Evolutionary conservation across 2,113 vertebrate genomes (phyloP), one percentile per base, ranked within the genome.

Genomic region (Zapornia atra): DNA sequence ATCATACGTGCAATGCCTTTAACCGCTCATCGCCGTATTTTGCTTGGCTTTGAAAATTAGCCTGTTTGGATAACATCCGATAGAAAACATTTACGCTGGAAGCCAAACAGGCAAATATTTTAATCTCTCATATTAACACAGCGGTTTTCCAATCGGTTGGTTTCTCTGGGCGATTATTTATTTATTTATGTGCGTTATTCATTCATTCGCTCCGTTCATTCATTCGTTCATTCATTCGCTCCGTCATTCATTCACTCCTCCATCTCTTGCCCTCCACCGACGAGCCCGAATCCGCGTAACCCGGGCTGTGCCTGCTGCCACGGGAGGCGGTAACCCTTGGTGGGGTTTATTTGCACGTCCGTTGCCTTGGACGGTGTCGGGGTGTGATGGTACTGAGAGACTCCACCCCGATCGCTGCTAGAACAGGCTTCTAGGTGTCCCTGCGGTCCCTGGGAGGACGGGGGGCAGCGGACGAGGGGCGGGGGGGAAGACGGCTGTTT

Each of bases 91-190:
- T 96, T 57, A 68, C 29, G 64, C 90, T 96, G 90, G 69, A 92
- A 96, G 69, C 82, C 96, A 95, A 97, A 60, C 88, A 86, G 88
- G 80, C 95, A 97, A 96, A 96, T 96, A 95, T 94, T 96, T 97
- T 96, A 96, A 96, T 95, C 88, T 93, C 86, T 90, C 82, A 57
- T 88, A 92, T 90, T 95, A 96, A 84, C 90, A 81, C 61, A 89
- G 92, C 8, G 77, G 80, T 94, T 95, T 96, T 95, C 92, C 94
- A 92, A 84, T 82, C 86, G 83, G 94, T 75, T 95, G 92, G 9
- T 14, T 94, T 95, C 91, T 79, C 60, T 31, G 22, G 64, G 54
- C 20, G 34, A 33, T 91, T 95, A 95, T 96, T 94, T 95, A 94
- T 94, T 97, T 97, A 91, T 94, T 95, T 96, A 19, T 54, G 12